Conservation (phyloP, 2,888 invertebrate species). For the Leucophenga maculata region DNA sequence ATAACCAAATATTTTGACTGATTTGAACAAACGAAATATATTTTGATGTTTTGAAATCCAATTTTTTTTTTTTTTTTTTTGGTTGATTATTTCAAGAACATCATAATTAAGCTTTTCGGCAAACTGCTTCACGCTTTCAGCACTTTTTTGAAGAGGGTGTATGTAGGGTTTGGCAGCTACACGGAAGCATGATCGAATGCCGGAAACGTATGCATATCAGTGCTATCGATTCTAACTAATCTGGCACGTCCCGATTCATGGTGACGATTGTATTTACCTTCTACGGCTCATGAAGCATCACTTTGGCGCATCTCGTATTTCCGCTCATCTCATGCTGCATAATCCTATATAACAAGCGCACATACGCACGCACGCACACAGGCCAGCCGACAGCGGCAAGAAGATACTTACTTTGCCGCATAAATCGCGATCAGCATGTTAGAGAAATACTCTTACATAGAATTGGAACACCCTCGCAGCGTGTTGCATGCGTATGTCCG, state of each 20-base stretch:
- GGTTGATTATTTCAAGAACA: too few species aligned
- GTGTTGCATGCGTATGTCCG: slow-evolving; percentile 20
- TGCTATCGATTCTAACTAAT: slow-evolving; percentile 41
- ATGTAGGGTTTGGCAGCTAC: neutral
- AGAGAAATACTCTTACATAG: too few species aligned
- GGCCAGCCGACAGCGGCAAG: neutral
- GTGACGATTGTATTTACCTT: slow-evolving; percentile 14
- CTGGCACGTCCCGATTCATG: slow-evolving; percentile 15
- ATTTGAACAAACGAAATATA: too few species aligned
- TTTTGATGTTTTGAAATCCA: too few species aligned
- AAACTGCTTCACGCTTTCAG: too few species aligned
- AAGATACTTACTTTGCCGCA: slow-evolving; percentile 1
- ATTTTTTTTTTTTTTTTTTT: too few species aligned
- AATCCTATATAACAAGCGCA: slow-evolving; percentile 46
- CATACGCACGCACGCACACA: slow-evolving; percentile 24
- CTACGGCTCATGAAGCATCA: slow-evolving; percentile 52
- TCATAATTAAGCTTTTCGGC: too few species aligned
- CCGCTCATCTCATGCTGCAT: slow-evolving; percentile 41
- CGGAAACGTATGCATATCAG: slow-evolving; percentile 22
- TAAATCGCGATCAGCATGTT: neutral
- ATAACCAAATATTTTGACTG: too few species aligned
- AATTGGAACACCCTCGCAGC: neutral
- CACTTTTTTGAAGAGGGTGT: neutral
- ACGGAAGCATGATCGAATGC: neutral
- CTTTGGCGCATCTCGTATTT: slow-evolving; percentile 59